phyloP scores from a whole-genome alignment of 2,113 vertebrate species.

The Carettochelys insculpta region DNA sequence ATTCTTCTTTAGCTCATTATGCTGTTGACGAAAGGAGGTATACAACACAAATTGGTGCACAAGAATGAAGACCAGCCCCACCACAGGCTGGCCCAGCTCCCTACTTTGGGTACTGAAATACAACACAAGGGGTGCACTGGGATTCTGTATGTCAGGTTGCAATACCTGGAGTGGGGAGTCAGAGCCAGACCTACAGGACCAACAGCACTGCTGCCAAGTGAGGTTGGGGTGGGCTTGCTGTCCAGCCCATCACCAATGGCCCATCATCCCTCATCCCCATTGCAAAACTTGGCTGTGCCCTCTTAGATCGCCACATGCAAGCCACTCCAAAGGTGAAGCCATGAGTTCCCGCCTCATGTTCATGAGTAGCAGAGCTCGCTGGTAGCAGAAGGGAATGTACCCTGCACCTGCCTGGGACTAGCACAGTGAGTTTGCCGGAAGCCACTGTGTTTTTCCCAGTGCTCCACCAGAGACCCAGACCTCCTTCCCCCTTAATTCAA shows the following conservation, averaged over 20 bases:
- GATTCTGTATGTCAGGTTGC: no score
- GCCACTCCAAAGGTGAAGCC: neutral
- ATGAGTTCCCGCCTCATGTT: neutral
- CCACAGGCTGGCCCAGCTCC: neutral
- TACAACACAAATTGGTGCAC: neutral
- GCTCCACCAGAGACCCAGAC: neutral
- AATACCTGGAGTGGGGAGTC: no score
- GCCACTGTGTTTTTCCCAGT: neutral
- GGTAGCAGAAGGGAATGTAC: neutral
- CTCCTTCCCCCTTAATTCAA: neutral
- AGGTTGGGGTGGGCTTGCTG: neutral
- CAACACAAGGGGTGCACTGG: neutral
- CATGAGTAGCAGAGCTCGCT: slow-evolving; percentile 11
- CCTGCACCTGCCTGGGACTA: neutral
- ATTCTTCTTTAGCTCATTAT: no score
- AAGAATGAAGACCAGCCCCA: neutral
- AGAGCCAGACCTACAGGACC: neutral
- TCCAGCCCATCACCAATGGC: neutral
- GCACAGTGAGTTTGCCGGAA: neutral
- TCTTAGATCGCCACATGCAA: neutral
- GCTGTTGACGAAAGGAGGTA: neutral
- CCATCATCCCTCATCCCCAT: neutral
- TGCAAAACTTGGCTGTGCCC: neutral
- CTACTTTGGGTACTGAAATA: neutral
- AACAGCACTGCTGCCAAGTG: neutral